Base-by-base conservation (phyloP, 2,797 vertebrate species). In the Microctenopoma lineatum region DNA sequence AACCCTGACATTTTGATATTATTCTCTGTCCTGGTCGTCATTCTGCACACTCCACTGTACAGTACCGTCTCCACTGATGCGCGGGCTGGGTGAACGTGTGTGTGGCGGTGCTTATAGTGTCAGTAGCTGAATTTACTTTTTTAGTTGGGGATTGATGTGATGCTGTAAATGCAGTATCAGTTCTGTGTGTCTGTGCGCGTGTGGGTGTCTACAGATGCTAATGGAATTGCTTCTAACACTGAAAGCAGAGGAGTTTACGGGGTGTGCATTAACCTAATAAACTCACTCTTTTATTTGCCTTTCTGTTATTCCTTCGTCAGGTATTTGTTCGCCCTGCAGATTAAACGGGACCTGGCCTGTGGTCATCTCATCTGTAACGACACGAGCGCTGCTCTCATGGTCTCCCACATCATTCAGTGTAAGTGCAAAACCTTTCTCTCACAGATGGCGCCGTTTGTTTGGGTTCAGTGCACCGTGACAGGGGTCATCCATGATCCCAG, bases 341-440 rank as follows among this genome's bases (percentile, higher is more conserved):
- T 98, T 65, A 98, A 96, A 84, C 97, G 94, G 47, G 97, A 98
- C 86, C 86, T 98, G 87, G 95, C 95, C 55, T 95, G 96, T 44
- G 96, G 96, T 71, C 93, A 86, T 48, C 86, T 98, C 77, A 96
- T 94, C 0, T 97, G 96, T 72, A 98, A 96, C 0, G 97, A 98
- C 77, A 96, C 94, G 83, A 97, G 96, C 39, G 93, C 96, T 2
- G 96, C 97, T 13, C 96, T 98, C 69, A 87, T 98, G 90, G 94
- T 97, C 69, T 97, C 97, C 0, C 96, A 98, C 77, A 97, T 98
- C 70, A 95, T 98, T 18, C 97, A 98, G 59, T 98, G 97, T 98
- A 92, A 96, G 96, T 93, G 18, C 38, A 47, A 25, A 51, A 46
- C 10, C 21, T 21, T 21, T 21, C 21, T 46, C 14, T 25, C 6